Conservation (phyloP, 2,888 invertebrate genomes). For the Xestobium rufovillosum region DNA sequence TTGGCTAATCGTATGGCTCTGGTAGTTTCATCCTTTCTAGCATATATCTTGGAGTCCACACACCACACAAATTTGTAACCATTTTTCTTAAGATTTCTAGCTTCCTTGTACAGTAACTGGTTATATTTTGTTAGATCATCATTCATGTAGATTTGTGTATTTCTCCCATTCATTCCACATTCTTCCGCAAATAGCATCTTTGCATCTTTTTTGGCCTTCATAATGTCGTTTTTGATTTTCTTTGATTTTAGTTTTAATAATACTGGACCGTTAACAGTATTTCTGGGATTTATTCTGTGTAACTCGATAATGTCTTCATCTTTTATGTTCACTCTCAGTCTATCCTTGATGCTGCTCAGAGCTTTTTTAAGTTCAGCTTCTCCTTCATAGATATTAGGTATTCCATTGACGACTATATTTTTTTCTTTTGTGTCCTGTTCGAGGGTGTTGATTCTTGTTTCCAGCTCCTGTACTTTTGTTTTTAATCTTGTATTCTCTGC, state of each 20-base stretch:
- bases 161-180: not conserved
- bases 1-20: not conserved
- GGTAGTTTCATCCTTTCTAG: not conserved
- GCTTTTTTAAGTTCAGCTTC: not conserved
- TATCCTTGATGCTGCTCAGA: not conserved
- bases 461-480: not conserved
- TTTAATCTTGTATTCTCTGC: not conserved
- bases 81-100: not conserved
- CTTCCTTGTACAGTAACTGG: not conserved
- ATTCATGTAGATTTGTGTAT: not conserved
- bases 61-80: conserved; percentile 2
- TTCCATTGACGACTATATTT: not conserved
- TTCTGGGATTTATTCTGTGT: conserved; percentile 1
- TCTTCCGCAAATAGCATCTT: not conserved
- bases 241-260: conserved; percentile 1
- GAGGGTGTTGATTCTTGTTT: not conserved
- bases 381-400: not conserved
- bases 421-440: conserved; percentile 3
- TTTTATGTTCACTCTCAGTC: not conserved
- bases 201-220: conserved; percentile 1
- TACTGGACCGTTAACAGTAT: not conserved
- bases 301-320: not conserved
- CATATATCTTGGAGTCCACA: conserved; percentile 3
- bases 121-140: conserved; percentile 1
- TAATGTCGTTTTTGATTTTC: not conserved